Conservation (phyloP, 2,888 invertebrate species). For the Pristionchus japonicus region DNA sequence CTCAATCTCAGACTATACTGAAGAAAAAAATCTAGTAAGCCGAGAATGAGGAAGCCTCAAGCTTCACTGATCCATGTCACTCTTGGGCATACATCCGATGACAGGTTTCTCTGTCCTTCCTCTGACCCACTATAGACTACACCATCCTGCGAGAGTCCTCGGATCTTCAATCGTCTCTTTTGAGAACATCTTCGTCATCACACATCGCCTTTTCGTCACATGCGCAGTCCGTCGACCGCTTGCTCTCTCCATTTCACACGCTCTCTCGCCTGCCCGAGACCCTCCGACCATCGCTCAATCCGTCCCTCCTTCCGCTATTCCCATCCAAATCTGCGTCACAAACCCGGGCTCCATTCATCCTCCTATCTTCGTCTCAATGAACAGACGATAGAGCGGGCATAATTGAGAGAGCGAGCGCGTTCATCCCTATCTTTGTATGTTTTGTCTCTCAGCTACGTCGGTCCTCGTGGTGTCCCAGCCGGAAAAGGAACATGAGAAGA, state of each 20-base stretch:
- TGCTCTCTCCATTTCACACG: neutral
- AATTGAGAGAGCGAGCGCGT: too few species aligned
- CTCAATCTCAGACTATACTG: too few species aligned
- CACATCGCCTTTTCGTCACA: neutral
- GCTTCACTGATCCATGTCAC: neutral
- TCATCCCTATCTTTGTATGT: neutral
- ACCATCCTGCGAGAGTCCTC: neutral
- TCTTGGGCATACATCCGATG: neutral
- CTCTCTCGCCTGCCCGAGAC: too few species aligned
- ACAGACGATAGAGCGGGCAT: too few species aligned
- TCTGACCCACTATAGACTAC: neutral
- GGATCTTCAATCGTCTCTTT: neutral
- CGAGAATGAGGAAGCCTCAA: neutral
- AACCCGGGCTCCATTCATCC: neutral
- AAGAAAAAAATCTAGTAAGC: neutral
- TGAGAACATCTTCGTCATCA: neutral
- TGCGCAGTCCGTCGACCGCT: neutral
- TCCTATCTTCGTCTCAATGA: neutral
- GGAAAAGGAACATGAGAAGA: neutral
- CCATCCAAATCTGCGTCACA: constrained; percentile 16
- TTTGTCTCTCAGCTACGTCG: neutral
- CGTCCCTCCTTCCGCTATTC: neutral
- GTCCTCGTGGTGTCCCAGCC: neutral
- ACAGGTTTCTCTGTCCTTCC: neutral
- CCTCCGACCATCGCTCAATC: neutral